Base-by-base conservation (phyloP, 2,113 vertebrate species). In the Scomber scombrus region DNA sequence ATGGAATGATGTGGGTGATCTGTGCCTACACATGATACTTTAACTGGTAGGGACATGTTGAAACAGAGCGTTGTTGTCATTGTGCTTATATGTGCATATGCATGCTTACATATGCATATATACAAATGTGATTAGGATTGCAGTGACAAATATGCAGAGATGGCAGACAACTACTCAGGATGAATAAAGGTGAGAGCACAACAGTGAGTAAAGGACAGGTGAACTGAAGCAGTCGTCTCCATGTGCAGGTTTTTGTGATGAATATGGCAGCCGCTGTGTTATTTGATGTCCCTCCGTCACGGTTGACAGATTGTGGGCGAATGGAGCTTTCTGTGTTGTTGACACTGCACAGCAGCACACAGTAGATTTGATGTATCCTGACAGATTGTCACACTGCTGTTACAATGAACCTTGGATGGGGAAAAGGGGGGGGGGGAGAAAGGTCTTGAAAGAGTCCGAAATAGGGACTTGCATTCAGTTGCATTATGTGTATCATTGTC, bases 311-410 rank as follows among this genome's bases (percentile, higher is more conserved):
- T 82, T 90, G 78, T 84, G 82, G 80, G 78, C 46, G 80, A 88
- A 45, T 55, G 66, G 71, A 78, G 80, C 72, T 82, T 85, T 85
- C 60, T 85, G 71, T 81, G 78, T 87, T 82, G 91, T 88, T 83
- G 91, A 92, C 84, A 85, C 45, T 9, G 23, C 68, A 72, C 69
- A 78, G 73, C 57, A 71, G 78, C 82, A 57, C 85, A 78, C 77
- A 34, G 56, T 85, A 80, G 83, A 88, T 90, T 84, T 88, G 88
- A 88, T 89, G 68, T 88, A 70, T 85, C 73, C 81, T 90, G 92
- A 88, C 86, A 88, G 71, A 75, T 83, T 83, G 83, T 85, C 86
- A 87, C 75, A 65, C 58, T 63, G 70, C 69, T 77, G 67, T 78
- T 72, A 85, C 67, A 77, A 79, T 84, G 75, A 78, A 82, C 71